Conservation (phyloP, 2,113 vertebrate genomes). For the Pitta sordida region DNA sequence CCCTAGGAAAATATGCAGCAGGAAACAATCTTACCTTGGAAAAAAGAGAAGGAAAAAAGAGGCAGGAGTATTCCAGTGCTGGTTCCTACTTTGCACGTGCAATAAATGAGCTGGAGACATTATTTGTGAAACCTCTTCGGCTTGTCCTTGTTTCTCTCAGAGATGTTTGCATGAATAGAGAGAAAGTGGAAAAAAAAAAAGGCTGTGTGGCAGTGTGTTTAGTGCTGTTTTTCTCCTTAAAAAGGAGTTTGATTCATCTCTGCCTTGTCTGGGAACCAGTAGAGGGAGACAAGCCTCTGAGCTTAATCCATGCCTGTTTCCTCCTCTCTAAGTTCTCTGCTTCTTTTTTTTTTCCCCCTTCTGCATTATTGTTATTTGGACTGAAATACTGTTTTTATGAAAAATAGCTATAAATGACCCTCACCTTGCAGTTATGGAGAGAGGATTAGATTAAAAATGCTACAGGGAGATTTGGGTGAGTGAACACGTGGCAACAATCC, state of each 20-base stretch:
- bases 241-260: neutral
- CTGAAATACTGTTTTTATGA: slow-evolving; percentile 46
- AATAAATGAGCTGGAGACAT: neutral
- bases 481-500: neutral
- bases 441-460: slow-evolving; percentile 65
- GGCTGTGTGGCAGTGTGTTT: neutral
- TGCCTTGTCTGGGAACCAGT: slow-evolving; percentile 16
- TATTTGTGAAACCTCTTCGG: neutral
- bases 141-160: neutral
- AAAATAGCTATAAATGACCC: slow-evolving; percentile 57
- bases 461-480: slow-evolving; percentile 19
- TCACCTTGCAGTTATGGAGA: slow-evolving; percentile 17
- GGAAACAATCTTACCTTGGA: neutral
- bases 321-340: neutral
- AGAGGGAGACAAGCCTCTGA: slow-evolving; percentile 74
- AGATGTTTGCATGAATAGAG: neutral
- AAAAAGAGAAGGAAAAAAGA: neutral
- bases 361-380: slow-evolving; percentile 26
- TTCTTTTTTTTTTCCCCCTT: neutral
- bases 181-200: neutral
- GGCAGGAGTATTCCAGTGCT: neutral
- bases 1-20: neutral
- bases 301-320: neutral
- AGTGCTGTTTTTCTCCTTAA: neutral
- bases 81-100: neutral